These are phyloP conservation scores for Scaptomyza reducta DNA, from an alignment of 2,888 invertebrate species.

Conservation along the genomic window DNA sequence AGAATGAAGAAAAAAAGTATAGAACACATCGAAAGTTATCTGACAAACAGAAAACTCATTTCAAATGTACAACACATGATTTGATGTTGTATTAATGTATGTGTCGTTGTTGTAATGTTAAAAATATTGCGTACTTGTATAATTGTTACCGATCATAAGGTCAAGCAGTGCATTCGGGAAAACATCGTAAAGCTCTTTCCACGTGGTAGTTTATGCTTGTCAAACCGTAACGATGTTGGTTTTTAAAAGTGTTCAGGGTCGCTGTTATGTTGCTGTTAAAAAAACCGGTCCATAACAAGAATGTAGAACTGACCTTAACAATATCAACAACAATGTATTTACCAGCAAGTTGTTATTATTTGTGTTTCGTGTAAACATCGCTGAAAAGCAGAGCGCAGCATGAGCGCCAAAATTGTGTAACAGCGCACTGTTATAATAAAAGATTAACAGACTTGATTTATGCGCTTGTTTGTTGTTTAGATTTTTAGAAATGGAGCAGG, in stretches of 20 bases:
- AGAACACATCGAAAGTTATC: conserved; percentile 21
- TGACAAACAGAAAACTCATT: conserved; percentile 39
- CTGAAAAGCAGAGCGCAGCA: conserved; percentile 34
- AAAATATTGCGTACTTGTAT: background rate
- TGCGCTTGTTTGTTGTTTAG: conserved; percentile 7
- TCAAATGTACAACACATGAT: conserved; percentile 22
- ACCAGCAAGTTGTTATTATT: conserved; percentile 10
- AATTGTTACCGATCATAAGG: conserved; percentile 18
- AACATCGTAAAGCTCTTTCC: conserved; percentile 14
- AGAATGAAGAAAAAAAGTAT: conserved; percentile 1
- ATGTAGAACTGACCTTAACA: conserved; percentile 56
- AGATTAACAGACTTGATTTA: conserved; percentile 33
- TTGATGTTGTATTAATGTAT: conserved; percentile 2
- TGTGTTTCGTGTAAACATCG: conserved; percentile 11
- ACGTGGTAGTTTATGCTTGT: conserved; percentile 28
- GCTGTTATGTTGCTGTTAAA: conserved; percentile 6
- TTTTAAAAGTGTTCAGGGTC: conserved; percentile 20
- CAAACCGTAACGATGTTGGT: conserved; percentile 18
- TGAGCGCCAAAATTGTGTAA: conserved; percentile 35
- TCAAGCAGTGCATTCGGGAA: conserved; percentile 20
- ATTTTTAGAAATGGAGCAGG: background rate
- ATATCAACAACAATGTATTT: conserved; percentile 24
- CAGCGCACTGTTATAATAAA: conserved; percentile 26
- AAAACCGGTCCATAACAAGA: conserved; percentile 45
- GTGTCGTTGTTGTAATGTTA: too few species aligned